Evolutionary conservation across 2,888 invertebrate species (phyloP).

Genomic region (Monoplex corrugatus): DNA sequence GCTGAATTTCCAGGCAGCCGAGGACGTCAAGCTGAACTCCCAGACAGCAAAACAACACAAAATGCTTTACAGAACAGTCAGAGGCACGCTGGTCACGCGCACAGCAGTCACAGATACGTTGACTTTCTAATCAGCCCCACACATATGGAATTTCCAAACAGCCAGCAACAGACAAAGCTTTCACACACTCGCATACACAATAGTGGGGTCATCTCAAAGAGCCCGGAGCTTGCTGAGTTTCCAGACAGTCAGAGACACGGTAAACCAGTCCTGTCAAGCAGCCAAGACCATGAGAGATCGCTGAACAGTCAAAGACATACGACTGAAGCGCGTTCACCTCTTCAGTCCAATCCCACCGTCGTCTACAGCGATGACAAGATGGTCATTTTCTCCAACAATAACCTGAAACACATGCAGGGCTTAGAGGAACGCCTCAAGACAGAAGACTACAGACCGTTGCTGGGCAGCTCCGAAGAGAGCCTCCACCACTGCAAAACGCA

Average conservation of each 20-base stretch:
- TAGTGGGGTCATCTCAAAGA: not conserved
- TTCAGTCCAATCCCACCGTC: not conserved
- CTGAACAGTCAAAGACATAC: not conserved
- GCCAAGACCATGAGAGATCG: not conserved
- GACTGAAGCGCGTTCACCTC: not conserved
- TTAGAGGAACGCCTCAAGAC: not conserved
- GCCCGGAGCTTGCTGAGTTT: not conserved
- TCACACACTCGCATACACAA: not conserved
- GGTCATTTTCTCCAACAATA: not conserved
- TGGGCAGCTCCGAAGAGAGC: not conserved
- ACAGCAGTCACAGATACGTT: too few species aligned
- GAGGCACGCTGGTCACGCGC: too few species aligned
- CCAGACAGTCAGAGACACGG: not conserved
- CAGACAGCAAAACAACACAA: not conserved
- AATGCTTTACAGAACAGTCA: too few species aligned
- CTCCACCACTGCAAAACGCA: not conserved
- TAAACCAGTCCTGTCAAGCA: not conserved
- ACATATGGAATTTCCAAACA: not conserved
- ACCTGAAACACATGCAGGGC: too few species aligned
- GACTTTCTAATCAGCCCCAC: too few species aligned
- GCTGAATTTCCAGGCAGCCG: not conserved
- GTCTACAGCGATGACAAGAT: slow-evolving; percentile 8
- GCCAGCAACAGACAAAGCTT: not conserved
- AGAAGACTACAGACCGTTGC: not conserved
- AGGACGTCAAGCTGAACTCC: not conserved